Conservation (phyloP, 2,888 invertebrate species). For the Agrochola litura region DNA sequence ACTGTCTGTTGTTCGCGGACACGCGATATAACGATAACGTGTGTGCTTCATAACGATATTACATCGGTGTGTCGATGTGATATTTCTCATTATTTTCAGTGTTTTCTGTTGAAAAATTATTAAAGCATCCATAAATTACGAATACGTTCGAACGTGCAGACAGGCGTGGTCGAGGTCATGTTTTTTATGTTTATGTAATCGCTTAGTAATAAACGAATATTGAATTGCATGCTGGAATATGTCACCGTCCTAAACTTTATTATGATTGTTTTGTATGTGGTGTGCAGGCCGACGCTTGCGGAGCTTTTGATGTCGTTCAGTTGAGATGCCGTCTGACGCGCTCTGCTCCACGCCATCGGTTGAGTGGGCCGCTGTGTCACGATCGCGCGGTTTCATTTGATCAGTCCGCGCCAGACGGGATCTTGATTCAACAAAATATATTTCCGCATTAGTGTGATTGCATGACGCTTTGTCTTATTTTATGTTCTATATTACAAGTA, state of each 20-base stretch:
- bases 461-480: conserved; percentile 48
- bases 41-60: neutral
- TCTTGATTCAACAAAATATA: neutral
- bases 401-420: neutral
- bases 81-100: neutral
- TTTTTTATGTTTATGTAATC: conserved; percentile 17
- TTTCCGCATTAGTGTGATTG: conserved; percentile 25
- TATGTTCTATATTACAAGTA: conserved; percentile 9
- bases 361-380: neutral
- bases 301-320: neutral
- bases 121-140: neutral
- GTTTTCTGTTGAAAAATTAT: neutral
- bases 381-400: neutral
- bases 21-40: neutral
- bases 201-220: conserved; percentile 6
- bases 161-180: conserved; percentile 17
- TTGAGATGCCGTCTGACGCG: neutral
- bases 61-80: conserved; percentile 5
- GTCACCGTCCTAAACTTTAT: neutral
- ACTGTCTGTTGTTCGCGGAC: conserved; percentile 7
- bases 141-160: conserved; percentile 23
- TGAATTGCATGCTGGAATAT: conserved; percentile 29
- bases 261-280: neutral
- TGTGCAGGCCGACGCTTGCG: conserved; percentile 4
- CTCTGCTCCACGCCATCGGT: neutral